These are phyloP conservation scores for Chrysopilus asiliformis DNA, from an alignment of 2,888 invertebrate genomes.

Conservation along the genomic window DNA sequence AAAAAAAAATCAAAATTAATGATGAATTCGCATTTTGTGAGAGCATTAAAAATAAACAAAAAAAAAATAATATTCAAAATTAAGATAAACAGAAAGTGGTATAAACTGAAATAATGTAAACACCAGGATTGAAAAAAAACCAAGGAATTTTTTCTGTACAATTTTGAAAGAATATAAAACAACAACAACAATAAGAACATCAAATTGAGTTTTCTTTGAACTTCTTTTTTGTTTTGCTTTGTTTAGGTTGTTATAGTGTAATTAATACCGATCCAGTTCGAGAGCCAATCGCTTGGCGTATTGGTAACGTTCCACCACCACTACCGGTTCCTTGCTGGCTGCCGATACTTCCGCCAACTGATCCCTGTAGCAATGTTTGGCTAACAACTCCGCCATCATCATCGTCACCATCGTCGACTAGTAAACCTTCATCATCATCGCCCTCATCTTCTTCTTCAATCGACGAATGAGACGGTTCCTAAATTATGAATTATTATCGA, in stretches of 20 bases:
- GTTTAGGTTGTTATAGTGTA: too few species aligned
- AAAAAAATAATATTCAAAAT: too few species aligned
- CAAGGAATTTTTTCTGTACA: too few species aligned
- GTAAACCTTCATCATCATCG: constrained; percentile 14
- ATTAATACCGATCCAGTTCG: constrained; percentile 21
- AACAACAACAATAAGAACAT: constrained; percentile 9
- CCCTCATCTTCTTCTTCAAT: constrained; percentile 29
- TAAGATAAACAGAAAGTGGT: too few species aligned
- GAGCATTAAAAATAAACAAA: too few species aligned
- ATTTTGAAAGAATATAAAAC: background rate
- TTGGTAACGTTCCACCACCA: constrained; percentile 21
- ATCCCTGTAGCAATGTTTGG: background rate
- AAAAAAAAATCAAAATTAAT: too few species aligned
- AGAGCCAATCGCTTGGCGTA: constrained; percentile 19
- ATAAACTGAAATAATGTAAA: too few species aligned
- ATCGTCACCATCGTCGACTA: constrained; percentile 14
- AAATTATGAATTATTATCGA: too few species aligned
- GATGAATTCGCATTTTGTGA: too few species aligned
- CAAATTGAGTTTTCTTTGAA: too few species aligned
- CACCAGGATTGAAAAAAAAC: too few species aligned
- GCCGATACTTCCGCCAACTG: background rate
- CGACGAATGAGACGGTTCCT: constrained; percentile 39
- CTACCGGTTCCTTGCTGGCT: constrained; percentile 3
- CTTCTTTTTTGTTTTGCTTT: too few species aligned
- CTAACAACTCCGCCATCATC: constrained; percentile 9